A percentile compares a stretch with the other conserved stretches of the same genome.
phyloP scores from a whole-genome alignment of 2,888 invertebrate genomes.

The Steromphala cineraria region DNA sequence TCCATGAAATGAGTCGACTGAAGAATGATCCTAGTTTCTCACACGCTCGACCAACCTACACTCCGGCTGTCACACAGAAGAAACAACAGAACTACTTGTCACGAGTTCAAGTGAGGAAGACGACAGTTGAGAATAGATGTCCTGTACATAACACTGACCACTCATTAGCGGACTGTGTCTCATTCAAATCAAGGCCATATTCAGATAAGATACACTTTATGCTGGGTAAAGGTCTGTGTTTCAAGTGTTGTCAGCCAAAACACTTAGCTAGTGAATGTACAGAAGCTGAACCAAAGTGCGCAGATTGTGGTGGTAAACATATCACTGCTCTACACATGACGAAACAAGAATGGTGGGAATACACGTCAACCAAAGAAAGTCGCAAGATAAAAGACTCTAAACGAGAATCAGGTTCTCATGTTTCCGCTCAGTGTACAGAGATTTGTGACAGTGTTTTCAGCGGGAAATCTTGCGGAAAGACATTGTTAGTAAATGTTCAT shows the following conservation, averaged over 20 bases:
- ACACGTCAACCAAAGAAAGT: background rate
- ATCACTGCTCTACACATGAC: constrained; percentile 25
- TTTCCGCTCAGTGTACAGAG: background rate
- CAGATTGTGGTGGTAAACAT: constrained; percentile 28
- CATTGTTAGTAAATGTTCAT: constrained; percentile 6
- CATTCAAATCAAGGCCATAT: too few relatives aligned
- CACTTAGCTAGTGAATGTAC: constrained; percentile 31
- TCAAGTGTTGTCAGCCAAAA: constrained; percentile 24
- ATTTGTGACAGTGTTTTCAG: constrained; percentile 4
- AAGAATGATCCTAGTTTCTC: too few relatives aligned
- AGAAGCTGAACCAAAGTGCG: constrained; percentile 17
- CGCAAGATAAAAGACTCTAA: background rate
- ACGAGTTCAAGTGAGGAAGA: too few relatives aligned
- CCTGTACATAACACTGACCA: too few relatives aligned
- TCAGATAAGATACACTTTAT: too few relatives aligned
- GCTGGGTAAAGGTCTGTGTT: too few relatives aligned
- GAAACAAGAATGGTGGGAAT: background rate
- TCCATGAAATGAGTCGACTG: too few relatives aligned
- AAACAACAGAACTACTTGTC: too few relatives aligned
- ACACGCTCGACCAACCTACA: too few relatives aligned
- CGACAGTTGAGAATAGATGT: too few relatives aligned
- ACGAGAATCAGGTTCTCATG: background rate
- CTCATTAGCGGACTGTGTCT: too few relatives aligned
- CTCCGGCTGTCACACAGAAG: too few relatives aligned
- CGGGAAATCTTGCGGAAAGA: constrained; percentile 28